Percentiles rank a stretch among this genome's conserved stretches.
phyloP scores from a whole-genome alignment of 53 echinoderm and acorn worm genomes.

The Arbacia lixula region DNA sequence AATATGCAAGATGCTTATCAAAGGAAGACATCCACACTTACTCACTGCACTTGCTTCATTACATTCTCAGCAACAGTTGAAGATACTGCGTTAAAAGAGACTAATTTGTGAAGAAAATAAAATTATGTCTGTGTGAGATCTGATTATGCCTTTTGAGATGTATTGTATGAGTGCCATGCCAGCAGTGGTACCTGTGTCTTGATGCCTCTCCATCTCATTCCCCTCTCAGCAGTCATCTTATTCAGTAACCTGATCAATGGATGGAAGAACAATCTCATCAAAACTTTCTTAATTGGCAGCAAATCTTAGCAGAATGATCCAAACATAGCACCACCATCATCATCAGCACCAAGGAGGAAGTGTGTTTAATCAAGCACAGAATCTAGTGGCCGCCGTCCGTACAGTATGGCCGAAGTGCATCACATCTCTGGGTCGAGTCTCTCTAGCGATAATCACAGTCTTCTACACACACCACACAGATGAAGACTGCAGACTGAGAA shows the following conservation, averaged over 20 bases:
- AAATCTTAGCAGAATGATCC: conserved; percentile 34
- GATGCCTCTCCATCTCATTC: too few species aligned
- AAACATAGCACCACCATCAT: conserved; percentile 19
- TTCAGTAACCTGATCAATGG: too few species aligned
- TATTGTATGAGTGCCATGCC: too few species aligned
- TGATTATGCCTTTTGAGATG: too few species aligned
- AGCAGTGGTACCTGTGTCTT: too few species aligned
- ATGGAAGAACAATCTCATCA: conserved; percentile 26
- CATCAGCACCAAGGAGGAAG: conserved; percentile 12
- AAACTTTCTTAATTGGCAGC: conserved; percentile 36
- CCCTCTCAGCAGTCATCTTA: conserved; percentile 2
- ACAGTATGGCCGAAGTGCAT: conserved; percentile 30
- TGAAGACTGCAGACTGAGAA: conserved; percentile 11
- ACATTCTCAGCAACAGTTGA: too few species aligned
- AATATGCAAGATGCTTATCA: too few species aligned
- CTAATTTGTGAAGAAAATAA: too few species aligned
- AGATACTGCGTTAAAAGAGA: too few species aligned
- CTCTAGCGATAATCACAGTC: conserved; percentile 24
- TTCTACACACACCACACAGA: neutral
- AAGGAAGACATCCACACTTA: too few species aligned
- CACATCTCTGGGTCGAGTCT: conserved; percentile 2
- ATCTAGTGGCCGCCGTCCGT: neutral
- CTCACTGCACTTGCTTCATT: too few species aligned
- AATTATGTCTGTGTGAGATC: too few species aligned
- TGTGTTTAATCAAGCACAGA: conserved; percentile 42